Conservation (phyloP, 2,113 vertebrate species). For the Etheostoma spectabile region DNA sequence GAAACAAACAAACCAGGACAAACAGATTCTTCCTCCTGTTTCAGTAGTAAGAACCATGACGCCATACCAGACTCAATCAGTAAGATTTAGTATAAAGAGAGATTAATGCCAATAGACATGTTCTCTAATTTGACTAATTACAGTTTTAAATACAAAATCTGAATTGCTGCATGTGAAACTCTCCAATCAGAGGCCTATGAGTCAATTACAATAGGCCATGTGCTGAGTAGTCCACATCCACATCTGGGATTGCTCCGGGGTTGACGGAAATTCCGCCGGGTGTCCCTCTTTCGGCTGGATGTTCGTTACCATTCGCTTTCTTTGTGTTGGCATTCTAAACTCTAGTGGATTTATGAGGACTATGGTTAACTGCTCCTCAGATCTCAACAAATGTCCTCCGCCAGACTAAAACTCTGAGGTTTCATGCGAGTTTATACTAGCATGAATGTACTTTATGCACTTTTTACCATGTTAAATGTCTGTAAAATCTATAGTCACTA, state of each 20-base stretch:
- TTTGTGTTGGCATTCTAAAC: no score
- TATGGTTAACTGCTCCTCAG: no score
- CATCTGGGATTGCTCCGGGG: no score
- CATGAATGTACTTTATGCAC: neutral
- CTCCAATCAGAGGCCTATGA: neutral
- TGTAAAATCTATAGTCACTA: neutral
- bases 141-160: neutral
- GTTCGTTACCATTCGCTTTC: no score
- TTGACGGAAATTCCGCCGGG: no score
- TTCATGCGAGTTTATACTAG: neutral
- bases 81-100: neutral
- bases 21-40: neutral
- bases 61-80: neutral
- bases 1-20: neutral
- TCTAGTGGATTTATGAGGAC: no score
- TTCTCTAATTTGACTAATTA: neutral
- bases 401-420: neutral
- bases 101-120: neutral
- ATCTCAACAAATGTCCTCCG: no score
- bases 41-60: neutral
- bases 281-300: no score
- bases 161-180: neutral
- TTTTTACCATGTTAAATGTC: neutral
- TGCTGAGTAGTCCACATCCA: no score
- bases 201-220: neutral